Evolutionary conservation across 2,888 invertebrate species (phyloP).

Genomic region (Thereva unica): DNA sequence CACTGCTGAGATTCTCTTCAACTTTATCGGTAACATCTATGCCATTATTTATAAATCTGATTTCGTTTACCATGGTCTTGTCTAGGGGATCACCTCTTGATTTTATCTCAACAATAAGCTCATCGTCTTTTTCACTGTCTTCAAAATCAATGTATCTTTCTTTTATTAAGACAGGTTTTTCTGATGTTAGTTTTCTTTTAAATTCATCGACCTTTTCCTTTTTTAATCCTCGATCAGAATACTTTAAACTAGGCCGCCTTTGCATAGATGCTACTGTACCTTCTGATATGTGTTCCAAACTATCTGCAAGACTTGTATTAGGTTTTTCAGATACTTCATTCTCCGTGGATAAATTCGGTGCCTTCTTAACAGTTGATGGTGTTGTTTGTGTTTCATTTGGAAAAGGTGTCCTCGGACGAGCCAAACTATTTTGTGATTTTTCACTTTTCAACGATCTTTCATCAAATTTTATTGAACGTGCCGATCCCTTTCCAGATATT

Average conservation of each 20-base stretch:
- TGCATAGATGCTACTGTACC: slow-evolving; percentile 1
- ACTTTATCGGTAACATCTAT: slow-evolving; percentile 55
- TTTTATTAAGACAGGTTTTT: not conserved
- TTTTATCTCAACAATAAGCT: slow-evolving; percentile 53
- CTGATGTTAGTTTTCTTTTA: slow-evolving; percentile 13
- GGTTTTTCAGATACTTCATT: slow-evolving; percentile 49
- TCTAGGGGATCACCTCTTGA: slow-evolving; percentile 51
- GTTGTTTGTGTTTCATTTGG: slow-evolving; percentile 50
- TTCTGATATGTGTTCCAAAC: slow-evolving; percentile 50
- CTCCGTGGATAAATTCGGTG: slow-evolving; percentile 32
- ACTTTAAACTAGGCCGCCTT: slow-evolving; percentile 22
- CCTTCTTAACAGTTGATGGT: slow-evolving; percentile 43
- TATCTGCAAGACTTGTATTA: slow-evolving; percentile 50
- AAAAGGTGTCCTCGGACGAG: slow-evolving; percentile 54
- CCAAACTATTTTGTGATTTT: slow-evolving; percentile 45
- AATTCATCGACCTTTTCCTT: slow-evolving; percentile 26
- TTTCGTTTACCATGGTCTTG: slow-evolving; percentile 53
- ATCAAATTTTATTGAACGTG: slow-evolving; percentile 46
- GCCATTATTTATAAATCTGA: slow-evolving; percentile 57
- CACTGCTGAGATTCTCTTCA: slow-evolving; percentile 22
- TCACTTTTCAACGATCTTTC: slow-evolving; percentile 40
- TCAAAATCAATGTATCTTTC: slow-evolving; percentile 21
- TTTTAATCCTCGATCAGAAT: slow-evolving; percentile 26
- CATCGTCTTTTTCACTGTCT: slow-evolving; percentile 51
- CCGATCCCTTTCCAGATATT: slow-evolving; percentile 46